phyloP scores from a whole-genome alignment of 2,797 vertebrate species.

The Clarias fuscus region DNA sequence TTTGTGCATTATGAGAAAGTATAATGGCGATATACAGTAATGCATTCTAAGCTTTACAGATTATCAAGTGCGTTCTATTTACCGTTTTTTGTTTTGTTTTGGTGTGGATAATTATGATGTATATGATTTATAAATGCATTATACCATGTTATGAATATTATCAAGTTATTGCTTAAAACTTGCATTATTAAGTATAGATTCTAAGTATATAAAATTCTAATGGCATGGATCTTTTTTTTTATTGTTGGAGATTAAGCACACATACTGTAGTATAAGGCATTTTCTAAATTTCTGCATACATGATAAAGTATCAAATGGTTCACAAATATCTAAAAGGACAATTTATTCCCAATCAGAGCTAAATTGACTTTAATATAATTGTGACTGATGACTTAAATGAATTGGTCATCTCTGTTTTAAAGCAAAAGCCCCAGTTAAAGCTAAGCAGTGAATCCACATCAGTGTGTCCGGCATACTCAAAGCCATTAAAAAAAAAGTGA shows the following conservation, averaged over 20 bases:
- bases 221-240: background rate
- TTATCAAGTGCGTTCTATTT: background rate
- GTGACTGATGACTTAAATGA: conserved; percentile 8
- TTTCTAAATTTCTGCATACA: background rate
- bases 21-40: background rate
- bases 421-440: conserved; percentile 1
- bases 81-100: background rate
- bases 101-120: background rate
- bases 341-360: background rate
- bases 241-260: background rate
- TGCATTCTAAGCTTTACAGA: background rate
- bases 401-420: background rate
- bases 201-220: background rate
- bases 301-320: background rate
- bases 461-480: background rate
- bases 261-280: too few species aligned
- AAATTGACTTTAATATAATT: background rate
- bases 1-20: background rate
- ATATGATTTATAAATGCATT: background rate
- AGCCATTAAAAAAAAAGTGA: conserved; percentile 8
- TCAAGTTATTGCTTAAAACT: background rate
- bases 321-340: background rate
- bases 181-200: too few species aligned
- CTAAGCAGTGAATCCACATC: conserved; percentile 2
- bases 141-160: background rate